Base-by-base conservation (phyloP, 2,888 invertebrate species). In the Anorthoa munda region DNA sequence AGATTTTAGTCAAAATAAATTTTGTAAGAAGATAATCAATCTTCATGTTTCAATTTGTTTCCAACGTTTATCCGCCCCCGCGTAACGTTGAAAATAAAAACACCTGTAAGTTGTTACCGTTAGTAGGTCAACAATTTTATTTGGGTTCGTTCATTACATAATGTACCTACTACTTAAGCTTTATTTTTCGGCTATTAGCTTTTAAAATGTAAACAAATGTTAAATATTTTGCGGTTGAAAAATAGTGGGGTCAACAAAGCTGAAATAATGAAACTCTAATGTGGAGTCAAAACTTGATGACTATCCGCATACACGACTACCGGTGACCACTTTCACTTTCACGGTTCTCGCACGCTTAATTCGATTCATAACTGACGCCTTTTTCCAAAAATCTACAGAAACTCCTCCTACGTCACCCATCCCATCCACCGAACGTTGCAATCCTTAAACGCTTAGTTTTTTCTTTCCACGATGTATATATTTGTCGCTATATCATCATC, bases 21-120 rank as follows among this genome's bases (percentile, higher is more conserved):
- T n/a, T 13, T 26, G 12, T 23, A 46, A 4, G 13, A 13, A 21
- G 12, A 51, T 46, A 12, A 21, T 75, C 26, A 23, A 48, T 69
- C n/a, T 63, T 46, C 18, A 15, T 0, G 12, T 53, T 55, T 56
- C 18, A 50, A 13, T 64, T 51, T 39, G 7, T n/a, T 55, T 60
- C 23, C 1, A 17, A 71, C 72, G 18, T 65, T 51, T 46, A 26
- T 9, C 23, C 53, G 45, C n/a, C 45, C 26, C 9, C 13, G 18
- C 7, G 9, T 21, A 18, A n/a, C 18, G 12, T 56, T 3, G 18
- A 23, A 0, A 74, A 48, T 56, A 39, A 31, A 75, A 66, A 58
- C 79, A 66, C 17, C 15, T 63, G 66, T 21, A 66, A n/a, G 21
- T 46, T 56, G 58, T 79, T 64, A 63, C 45, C 59, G n/a, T 58